Conservation (phyloP, 2,113 vertebrate species). For the Brachyhypopomus gauderio region DNA sequence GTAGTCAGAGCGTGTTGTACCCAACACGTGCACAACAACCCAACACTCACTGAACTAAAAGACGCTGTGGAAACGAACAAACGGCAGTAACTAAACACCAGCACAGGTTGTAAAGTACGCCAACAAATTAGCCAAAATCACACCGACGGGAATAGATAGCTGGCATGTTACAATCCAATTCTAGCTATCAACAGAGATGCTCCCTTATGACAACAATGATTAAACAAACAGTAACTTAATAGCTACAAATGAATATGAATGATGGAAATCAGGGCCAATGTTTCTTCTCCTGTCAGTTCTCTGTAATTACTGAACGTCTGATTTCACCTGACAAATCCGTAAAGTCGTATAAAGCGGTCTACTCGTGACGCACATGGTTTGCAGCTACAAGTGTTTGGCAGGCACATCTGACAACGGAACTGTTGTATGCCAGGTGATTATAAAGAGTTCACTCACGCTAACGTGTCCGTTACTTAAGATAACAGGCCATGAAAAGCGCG, state of each 20-base stretch:
- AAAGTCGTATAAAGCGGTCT: background rate
- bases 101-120: background rate
- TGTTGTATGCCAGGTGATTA: background rate
- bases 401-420: background rate
- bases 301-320: background rate
- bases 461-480: background rate
- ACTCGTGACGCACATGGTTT: background rate
- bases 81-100: background rate
- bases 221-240: background rate
- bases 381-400: background rate
- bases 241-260: background rate
- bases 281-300: background rate
- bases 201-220: background rate
- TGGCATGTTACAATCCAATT: background rate
- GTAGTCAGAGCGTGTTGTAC: background rate
- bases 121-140: background rate
- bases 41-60: background rate
- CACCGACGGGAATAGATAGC: background rate
- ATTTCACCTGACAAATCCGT: background rate
- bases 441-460: background rate
- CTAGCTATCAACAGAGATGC: background rate
- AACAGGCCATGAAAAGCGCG: background rate
- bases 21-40: background rate
- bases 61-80: background rate
- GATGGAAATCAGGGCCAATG: background rate